phyloP scores from a whole-genome alignment of 2,888 invertebrate species.

The Amphimallon solstitiale region DNA sequence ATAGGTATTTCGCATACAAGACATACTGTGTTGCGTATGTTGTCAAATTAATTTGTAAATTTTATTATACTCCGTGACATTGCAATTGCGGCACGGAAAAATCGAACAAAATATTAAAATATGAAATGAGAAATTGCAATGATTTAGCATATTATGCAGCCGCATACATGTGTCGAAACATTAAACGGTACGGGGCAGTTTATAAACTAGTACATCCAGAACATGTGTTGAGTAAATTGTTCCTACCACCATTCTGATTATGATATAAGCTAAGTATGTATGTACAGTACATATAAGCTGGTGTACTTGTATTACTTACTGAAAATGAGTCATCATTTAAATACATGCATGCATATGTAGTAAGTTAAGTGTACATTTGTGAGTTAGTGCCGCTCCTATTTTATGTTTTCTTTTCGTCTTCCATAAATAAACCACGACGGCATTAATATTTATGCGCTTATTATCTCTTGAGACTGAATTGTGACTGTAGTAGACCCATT shows the following conservation, averaged over 20 bases:
- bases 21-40: no score
- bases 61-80: no score
- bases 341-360: no score
- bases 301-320: slow-evolving; percentile 23
- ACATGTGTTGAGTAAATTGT: slow-evolving; percentile 24
- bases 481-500: slow-evolving; percentile 1
- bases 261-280: slow-evolving; percentile 1
- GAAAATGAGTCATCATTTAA: slow-evolving; percentile 25
- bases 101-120: no score
- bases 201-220: slow-evolving; percentile 5
- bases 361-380: no score
- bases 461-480: neutral
- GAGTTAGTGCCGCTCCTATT: slow-evolving; percentile 16
- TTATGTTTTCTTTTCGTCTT: slow-evolving; percentile 22
- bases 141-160: no score
- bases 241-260: slow-evolving; percentile 9
- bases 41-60: no score
- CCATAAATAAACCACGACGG: slow-evolving; percentile 7
- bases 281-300: neutral
- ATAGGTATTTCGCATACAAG: no score
- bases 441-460: slow-evolving; percentile 20
- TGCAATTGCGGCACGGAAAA: no score
- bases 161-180: no score
- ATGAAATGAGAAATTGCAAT: no score
- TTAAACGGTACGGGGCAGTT: neutral